Conservation (phyloP, 2,888 invertebrate species). For the Chirona hameri region DNA sequence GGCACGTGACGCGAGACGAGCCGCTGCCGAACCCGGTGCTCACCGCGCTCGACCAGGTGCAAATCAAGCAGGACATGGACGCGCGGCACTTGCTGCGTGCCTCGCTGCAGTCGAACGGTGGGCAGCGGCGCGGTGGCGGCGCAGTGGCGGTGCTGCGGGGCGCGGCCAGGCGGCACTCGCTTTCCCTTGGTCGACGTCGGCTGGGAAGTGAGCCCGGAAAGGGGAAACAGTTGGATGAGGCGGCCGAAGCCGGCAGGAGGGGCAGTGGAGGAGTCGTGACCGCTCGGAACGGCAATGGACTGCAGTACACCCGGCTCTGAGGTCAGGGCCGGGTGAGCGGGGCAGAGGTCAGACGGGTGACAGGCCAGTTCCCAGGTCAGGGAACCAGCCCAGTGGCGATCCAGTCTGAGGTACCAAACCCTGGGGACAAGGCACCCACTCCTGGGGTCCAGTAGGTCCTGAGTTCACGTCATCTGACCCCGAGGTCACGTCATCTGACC, state of each 20-base stretch:
- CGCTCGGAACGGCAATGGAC: background rate
- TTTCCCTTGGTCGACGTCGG: background rate
- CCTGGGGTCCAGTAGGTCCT: no score
- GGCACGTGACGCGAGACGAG: conserved; percentile 83
- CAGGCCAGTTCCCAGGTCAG: no score
- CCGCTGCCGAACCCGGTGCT: conserved; percentile 63
- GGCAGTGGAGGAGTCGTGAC: background rate
- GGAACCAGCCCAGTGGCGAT: no score
- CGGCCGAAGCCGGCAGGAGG: conserved; percentile 23
- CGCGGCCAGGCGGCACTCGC: background rate
- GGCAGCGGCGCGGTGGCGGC: background rate
- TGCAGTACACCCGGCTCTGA: background rate
- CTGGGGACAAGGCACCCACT: no score
- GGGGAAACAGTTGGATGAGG: background rate
- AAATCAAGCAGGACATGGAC: conserved; percentile 35
- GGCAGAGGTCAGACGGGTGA: no score
- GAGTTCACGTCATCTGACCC: no score
- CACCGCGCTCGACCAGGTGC: conserved; percentile 36
- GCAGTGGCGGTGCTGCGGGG: background rate
- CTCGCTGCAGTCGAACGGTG: background rate
- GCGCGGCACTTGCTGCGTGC: background rate
- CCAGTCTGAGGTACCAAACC: no score
- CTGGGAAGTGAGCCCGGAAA: background rate
- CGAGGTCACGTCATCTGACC: no score
- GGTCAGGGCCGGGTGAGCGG: no score